Evolutionary conservation across 53 echinoderm and acorn worm species (phyloP), one percentile per base, ranked within the genome.

Genomic region (Hippasteria phrygiana): DNA sequence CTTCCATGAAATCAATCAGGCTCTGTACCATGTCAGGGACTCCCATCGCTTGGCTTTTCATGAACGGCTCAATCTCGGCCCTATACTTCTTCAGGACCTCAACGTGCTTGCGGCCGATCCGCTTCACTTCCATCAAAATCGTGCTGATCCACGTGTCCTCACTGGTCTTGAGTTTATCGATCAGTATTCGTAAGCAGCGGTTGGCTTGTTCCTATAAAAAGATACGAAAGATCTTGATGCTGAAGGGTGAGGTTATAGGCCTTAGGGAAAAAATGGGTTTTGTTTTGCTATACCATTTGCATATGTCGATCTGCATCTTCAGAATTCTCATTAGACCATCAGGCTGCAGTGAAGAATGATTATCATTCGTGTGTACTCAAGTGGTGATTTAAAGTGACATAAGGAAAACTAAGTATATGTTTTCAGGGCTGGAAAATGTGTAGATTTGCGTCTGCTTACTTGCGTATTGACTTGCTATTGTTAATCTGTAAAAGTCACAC

Each of bases 1-100:
- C 97, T 47, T 97, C 97, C 73, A 97, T 75, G 63, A 94, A 95
- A 67, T 97, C 94, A 28, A 97, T 91, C 39, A 97, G 50, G 36
- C 70, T 73, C 62, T 87, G 92, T 41, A 92, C 94, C 87, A 92
- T 41, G 51, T 97, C 97, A 22, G 91, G 74, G 27, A 94, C 88
- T 2, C 95, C 95, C 83, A 90, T 90, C 71, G 89, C 91, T 29
- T 91, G 94, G 22, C 93, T 93, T n/a, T 73, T 87, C 78, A 87
- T 93, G 46, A 91, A 74, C 29, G 90, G 88, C 55, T 95, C 95
- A 40, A 98, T 98, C 16, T 88, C 46, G 29, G 75, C 67, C 69
- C 93, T 90, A 84, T 95, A 93, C 42, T 90, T 90, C 32, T 77
- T 78, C 39, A 98, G 62, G 29, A 86, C 67, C 38, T 95, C 93